Evolutionary conservation across 1,140 invertebrate species (phyloP), one percentile per base, ranked within the genome.

Genomic region (Apocrypta bakeri): DNA sequence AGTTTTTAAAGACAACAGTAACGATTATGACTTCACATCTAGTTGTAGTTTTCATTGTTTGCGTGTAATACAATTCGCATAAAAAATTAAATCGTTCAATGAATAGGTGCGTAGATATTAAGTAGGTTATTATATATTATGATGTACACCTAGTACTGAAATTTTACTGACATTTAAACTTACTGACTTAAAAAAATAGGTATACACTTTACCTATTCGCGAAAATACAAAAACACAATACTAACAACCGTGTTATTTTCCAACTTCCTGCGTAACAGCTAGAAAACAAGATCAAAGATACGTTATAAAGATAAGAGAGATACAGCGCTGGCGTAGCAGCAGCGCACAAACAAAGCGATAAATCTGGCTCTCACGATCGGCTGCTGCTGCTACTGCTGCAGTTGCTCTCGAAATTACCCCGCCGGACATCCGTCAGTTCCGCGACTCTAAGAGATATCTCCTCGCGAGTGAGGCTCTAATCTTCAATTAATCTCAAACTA

Each of bases 311-410:
- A 66, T 37, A 25, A 64, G 24, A 66, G 21, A 77, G 31, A 64
- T 25, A n/a, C 4, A 37, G 56, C 61, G 3, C 12, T 2, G n/a
- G 48, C 27, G 31, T 31, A 7, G 61, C 40, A 17, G 68, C 25
- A 17, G n/a, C 17, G 21, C 31, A 17, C 74, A 80, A 73, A 80
- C 79, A 80, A 64, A 73, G 56, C 69, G 48, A 73, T 80, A 80
- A 80, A 80, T 80, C 56, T 80, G 14, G 40, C 29, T 27, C 48
- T 40, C 31, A 31, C 71, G 69, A 72, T 73, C 69, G 24, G 63
- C n/a, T 11, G 63, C 24, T 6, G 63, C 63, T 12, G 25, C 24
- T 64, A 21, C 25, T 2, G 63, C n/a, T 9, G 63, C 24, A 25
- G 63, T 17, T 12, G 25, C 24, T 66, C 14, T n/a, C 8, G 56